phyloP scores from a whole-genome alignment of 2,113 vertebrate species.

The Zosterops hypoxanthus region DNA sequence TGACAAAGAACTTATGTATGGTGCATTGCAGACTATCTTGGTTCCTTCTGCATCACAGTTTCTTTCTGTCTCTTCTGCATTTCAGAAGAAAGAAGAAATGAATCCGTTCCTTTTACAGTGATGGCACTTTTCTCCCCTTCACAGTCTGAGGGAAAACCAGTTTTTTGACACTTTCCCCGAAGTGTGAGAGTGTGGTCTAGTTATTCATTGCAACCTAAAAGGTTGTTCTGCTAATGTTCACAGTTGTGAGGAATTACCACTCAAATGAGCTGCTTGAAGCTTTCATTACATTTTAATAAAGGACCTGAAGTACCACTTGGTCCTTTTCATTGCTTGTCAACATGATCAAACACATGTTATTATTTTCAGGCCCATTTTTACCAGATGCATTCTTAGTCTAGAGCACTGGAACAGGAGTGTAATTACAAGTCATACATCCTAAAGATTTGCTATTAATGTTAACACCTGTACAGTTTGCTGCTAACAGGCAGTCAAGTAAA shows the following conservation, averaged over 20 bases:
- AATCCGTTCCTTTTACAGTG: neutral
- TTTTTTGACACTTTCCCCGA: neutral
- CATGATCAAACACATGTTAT: neutral
- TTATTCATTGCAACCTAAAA: neutral
- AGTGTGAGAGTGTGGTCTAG: neutral
- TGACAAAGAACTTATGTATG: rapidly evolving
- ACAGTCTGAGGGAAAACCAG: neutral
- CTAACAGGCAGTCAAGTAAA: neutral
- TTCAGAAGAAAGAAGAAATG: neutral
- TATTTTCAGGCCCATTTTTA: neutral
- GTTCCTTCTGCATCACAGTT: neutral
- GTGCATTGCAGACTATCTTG: neutral
- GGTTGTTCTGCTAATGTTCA: neutral
- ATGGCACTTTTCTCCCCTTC: neutral
- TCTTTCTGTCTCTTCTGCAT: neutral
- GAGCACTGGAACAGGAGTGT: neutral
- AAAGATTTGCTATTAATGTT: neutral
- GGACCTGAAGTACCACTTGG: neutral
- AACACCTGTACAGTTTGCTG: neutral
- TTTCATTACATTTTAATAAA: constrained; percentile 51
- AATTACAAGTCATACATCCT: neutral
- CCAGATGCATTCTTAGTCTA: neutral
- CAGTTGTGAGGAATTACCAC: neutral
- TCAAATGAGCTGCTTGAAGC: neutral
- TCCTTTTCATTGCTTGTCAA: neutral